Evolutionary conservation across 2,113 vertebrate species (phyloP).

Genomic region (Calidris pygmaea): DNA sequence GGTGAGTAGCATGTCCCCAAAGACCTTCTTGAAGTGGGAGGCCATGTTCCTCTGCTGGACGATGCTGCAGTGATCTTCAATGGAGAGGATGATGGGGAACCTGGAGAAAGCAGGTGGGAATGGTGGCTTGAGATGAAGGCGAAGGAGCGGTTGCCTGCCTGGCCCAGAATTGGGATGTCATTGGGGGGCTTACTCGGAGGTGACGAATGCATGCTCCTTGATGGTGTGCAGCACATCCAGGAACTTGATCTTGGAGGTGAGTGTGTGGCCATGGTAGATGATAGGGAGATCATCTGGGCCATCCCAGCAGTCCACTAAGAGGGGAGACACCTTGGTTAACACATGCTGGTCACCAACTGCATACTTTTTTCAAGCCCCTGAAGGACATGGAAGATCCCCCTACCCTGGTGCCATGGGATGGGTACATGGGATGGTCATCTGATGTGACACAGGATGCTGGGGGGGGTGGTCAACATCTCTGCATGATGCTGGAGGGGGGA

Average conservation of each 20-base stretch:
- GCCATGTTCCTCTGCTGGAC: slow-evolving; percentile 92
- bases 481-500: no score
- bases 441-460: not conserved
- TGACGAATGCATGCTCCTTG: slow-evolving; percentile 87
- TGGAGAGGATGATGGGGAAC: slow-evolving; percentile 86
- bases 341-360: fast-evolving
- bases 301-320: slow-evolving; percentile 88
- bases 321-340: not conserved
- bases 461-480: not conserved
- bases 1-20: slow-evolving; percentile 87
- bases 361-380: fast-evolving
- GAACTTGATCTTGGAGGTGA: slow-evolving; percentile 91
- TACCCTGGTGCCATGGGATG: fast-evolving
- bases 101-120: slow-evolving; percentile 45
- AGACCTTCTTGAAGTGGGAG: slow-evolving; percentile 87
- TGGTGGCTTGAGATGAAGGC: not conserved
- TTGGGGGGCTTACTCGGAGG: slow-evolving; percentile 77
- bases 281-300: slow-evolving; percentile 88
- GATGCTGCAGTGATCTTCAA: slow-evolving; percentile 89
- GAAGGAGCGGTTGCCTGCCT: not conserved
- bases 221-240: slow-evolving; percentile 87
- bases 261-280: slow-evolving; percentile 88
- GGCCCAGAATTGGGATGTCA: fast-evolving
- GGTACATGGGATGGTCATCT: not conserved
- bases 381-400: not conserved